Base-by-base conservation (phyloP, 1,140 invertebrate genomes). In the Sinella curviseta region DNA sequence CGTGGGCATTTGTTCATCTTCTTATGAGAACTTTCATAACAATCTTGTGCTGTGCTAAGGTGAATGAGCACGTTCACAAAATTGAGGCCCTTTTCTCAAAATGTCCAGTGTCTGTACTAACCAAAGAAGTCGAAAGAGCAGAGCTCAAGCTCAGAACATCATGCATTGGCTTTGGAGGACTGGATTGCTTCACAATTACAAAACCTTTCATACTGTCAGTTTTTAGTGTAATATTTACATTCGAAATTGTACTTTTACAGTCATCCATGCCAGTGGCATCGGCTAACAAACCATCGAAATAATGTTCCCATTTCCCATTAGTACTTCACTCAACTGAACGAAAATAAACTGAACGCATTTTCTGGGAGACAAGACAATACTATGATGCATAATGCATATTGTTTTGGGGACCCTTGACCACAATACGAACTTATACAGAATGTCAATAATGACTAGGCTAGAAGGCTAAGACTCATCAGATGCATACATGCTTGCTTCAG, bases 1-100 rank as follows among this genome's bases (percentile, higher is more conserved):
- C 55, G 0, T 82, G 81, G 81, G 67, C 81, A 16, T 82, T 82
- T 74, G n/a, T 79, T 4, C 81, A 82, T 70, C 39, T 82, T n/a
- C 1, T 74, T 26, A 31, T 28, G 0, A 12, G 81, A 28, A 30
- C 73, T n/a, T 82, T 74, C 30, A 75, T 74, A 28, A 24, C 54
- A 26, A 36, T 55, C 0, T 1, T 76, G 1, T 54, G 17, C 36
- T 74, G 73, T 35, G 35, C 76, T 4, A 76, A 48, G 48, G 76
- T 78, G 8, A 81, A 76, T 24, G 74, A 70, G 8, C 28, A 78
- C 30, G 81, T 79, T 0, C 78, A 82, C 48, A 80, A 77, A 67
- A 74, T 82, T 34, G 77, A 35, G 17, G 8, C 78, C 17, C 0
- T 82, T 1, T 55, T 78, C 0, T 28, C 60, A 0, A 81, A 78